Evolutionary conservation across 2,888 invertebrate species (phyloP).

Genomic region (Tetrapedia diversipes): DNA sequence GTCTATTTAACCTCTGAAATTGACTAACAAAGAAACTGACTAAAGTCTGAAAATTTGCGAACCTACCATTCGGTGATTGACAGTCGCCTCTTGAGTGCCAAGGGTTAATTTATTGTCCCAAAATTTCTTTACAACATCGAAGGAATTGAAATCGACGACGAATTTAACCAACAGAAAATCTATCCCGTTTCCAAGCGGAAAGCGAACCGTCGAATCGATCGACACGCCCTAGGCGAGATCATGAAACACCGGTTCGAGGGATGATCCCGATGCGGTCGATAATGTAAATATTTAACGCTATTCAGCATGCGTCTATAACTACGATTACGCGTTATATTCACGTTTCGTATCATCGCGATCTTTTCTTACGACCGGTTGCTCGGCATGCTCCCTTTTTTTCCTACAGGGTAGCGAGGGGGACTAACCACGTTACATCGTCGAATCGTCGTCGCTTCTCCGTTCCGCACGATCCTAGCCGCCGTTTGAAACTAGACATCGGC

Average conservation of each 20-base stretch:
- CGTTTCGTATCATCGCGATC: constrained; percentile 56
- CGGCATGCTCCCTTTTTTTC: constrained; percentile 49
- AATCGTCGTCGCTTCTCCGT: constrained; percentile 49
- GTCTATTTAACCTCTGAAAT: too few species aligned
- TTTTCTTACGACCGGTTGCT: constrained; percentile 61
- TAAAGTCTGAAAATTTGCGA: too few species aligned
- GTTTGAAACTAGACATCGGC: constrained; percentile 25
- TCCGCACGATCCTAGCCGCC: constrained; percentile 33
- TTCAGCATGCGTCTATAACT: constrained; percentile 54
- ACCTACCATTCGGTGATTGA: too few species aligned
- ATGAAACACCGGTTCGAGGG: constrained; percentile 10
- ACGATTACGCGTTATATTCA: constrained; percentile 59
- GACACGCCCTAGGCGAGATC: constrained; percentile 15
- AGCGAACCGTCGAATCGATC: background rate
- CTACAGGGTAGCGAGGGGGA: constrained; percentile 12
- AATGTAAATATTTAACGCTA: constrained; percentile 52
- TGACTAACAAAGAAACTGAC: too few species aligned
- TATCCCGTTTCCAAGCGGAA: background rate
- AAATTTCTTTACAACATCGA: too few species aligned
- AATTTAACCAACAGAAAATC: background rate
- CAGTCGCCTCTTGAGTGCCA: too few species aligned
- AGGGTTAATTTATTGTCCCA: too few species aligned
- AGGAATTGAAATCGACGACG: background rate
- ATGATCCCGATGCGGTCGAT: constrained; percentile 40
- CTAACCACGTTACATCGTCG: constrained; percentile 49